Base-by-base conservation (phyloP, 2,888 invertebrate genomes). In the Brassicogethes aeneus region DNA sequence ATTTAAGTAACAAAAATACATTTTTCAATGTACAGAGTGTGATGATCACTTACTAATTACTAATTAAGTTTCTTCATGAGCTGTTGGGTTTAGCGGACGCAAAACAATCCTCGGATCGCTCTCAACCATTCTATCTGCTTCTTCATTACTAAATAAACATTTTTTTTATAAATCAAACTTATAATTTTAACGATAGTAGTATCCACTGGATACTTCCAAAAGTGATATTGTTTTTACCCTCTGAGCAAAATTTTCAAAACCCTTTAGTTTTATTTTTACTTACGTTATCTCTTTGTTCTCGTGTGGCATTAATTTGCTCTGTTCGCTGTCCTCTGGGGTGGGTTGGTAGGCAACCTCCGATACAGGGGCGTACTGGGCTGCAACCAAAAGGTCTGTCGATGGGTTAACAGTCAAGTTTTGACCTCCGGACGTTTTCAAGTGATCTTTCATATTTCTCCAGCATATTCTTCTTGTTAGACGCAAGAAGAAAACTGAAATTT, bases 71-170 rank as follows among this genome's bases (percentile, higher is more conserved):
- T 76, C 77, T 58, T 76, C 76, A 38, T 72, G 71, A 46, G 73
- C 69, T 32, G 61, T 55, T 29, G 61, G 55, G 64, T 81, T 82
- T 48, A 81, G 71, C 15, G 83, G 81, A 54, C 76, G 72, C 36
- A 78, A 64, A 16, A 78, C 76, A 56, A 78, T 78, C 55, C 78
- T 66, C 39, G 83, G 83, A 61, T 83, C 79, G 17, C 79, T 77
- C 60, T 83, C 83, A 52, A 83, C 70, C 81, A 84, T 83, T 53
- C 82, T 77, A 63, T 84, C 83, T 52, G 80, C 80, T 62, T 85
- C 85, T 63, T 84, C 84, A 59, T 62, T 65, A 30, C 65, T 66
- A 41, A 16, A 57, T 51, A 46, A 16, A 17, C 3, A 1, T 8
- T 7, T 23, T 23, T 30, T 2, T 2, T n/a, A 37, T 37, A 16